Percentiles rank a stretch among this genome's conserved stretches.
Conservation (phyloP, 2,888 invertebrate genomes). For the Leptopilina syphax region DNA sequence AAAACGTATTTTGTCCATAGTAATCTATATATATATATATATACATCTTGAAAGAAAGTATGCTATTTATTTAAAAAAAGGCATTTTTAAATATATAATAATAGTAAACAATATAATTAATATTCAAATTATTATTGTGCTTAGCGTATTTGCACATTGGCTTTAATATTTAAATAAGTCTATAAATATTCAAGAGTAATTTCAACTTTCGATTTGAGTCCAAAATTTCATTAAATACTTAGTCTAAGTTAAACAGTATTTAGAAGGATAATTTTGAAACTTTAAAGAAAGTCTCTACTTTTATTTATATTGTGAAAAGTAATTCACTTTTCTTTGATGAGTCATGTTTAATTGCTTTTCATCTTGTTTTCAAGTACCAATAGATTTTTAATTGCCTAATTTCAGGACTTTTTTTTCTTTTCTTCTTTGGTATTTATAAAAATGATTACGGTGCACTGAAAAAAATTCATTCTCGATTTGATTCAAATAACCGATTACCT, state of each 20-base stretch:
- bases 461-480: too few relatives aligned
- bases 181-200: slow-evolving; percentile 22
- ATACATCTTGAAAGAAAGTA: background rate
- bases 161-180: slow-evolving; percentile 24
- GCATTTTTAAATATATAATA: background rate
- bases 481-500: too few relatives aligned
- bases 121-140: slow-evolving; percentile 14
- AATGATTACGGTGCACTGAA: too few relatives aligned
- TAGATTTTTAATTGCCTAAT: too few relatives aligned
- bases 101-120: background rate
- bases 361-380: background rate
- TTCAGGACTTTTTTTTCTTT: too few relatives aligned
- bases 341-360: background rate
- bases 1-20: background rate
- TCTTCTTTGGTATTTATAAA: too few relatives aligned
- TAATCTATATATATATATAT: background rate
- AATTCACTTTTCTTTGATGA: slow-evolving; percentile 5
- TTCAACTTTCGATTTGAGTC: slow-evolving; percentile 7
- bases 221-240: slow-evolving; percentile 15
- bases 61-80: background rate
- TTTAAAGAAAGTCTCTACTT: background rate
- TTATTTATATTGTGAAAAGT: background rate
- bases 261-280: slow-evolving; percentile 6
- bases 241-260: slow-evolving; percentile 14
- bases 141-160: background rate